These are phyloP conservation scores for Rhagonycha lutea DNA, from an alignment of 2,888 invertebrate species.

Conservation along the genomic window DNA sequence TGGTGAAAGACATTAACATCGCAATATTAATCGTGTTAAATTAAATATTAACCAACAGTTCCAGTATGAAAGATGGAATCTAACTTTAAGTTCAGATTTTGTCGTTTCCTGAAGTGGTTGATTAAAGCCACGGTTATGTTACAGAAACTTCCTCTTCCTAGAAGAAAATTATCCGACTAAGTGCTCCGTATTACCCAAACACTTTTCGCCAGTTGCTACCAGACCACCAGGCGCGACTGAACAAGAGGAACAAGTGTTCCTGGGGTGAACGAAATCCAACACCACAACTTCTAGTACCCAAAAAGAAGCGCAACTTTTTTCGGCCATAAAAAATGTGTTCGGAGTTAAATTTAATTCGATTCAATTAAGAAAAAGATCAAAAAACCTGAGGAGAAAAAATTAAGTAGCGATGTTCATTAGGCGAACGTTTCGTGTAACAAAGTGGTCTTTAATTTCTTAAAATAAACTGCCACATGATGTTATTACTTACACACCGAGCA, in stretches of 20 bases:
- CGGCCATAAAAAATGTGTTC: not conserved
- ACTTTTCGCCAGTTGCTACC: not conserved
- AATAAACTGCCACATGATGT: not conserved
- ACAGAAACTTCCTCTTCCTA: too few species aligned
- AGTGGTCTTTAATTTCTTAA: not conserved
- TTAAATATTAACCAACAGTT: too few species aligned
- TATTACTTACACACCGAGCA: not conserved
- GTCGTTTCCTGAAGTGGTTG: too few species aligned
- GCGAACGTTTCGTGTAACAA: not conserved
- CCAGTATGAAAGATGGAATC: too few species aligned
- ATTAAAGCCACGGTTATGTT: too few species aligned
- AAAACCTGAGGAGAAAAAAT: not conserved
- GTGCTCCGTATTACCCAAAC: too few species aligned
- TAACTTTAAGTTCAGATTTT: too few species aligned
- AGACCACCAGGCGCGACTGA: not conserved
- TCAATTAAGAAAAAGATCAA: not conserved
- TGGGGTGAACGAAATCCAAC: not conserved
- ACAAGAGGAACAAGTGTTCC: not conserved
- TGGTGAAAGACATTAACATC: too few species aligned
- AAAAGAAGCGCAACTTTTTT: not conserved
- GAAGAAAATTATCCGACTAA: too few species aligned
- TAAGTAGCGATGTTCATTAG: not conserved
- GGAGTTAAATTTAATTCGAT: not conserved
- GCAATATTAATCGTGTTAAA: too few species aligned
- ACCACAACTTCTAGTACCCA: not conserved